phyloP scores from a whole-genome alignment of 2,888 invertebrate species.

The Cyclophora punctaria region DNA sequence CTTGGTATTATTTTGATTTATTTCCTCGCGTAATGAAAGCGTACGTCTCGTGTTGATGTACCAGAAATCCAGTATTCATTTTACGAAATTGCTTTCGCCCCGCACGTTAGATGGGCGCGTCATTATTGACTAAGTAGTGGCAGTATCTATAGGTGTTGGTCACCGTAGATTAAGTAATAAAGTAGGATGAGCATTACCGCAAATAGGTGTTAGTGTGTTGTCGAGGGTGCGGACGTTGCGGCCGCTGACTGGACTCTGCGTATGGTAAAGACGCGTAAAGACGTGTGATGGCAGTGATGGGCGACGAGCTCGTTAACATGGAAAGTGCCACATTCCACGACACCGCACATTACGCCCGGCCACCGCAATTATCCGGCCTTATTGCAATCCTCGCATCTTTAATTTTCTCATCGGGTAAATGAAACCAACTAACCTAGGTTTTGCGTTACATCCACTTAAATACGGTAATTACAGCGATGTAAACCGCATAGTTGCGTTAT shows the following conservation, averaged over 20 bases:
- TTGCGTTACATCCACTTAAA: no score
- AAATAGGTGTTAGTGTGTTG: slow-evolving; percentile 56
- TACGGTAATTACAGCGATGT: not conserved
- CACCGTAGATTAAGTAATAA: slow-evolving; percentile 50
- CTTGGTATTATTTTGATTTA: slow-evolving; percentile 73
- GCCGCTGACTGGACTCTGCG: slow-evolving; percentile 23
- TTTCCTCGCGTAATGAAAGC: slow-evolving; percentile 67
- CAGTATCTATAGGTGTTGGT: slow-evolving; percentile 28
- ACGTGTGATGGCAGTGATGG: slow-evolving; percentile 31
- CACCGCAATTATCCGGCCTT: slow-evolving; percentile 47
- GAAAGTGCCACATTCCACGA: slow-evolving; percentile 54
- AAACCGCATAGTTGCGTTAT: not conserved
- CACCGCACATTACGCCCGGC: slow-evolving; percentile 59
- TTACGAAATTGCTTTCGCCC: slow-evolving; percentile 35
- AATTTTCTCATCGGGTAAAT: slow-evolving; percentile 22
- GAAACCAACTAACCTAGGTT: slow-evolving; percentile 8
- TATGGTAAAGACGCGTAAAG: slow-evolving; percentile 25
- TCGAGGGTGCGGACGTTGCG: slow-evolving; percentile 53
- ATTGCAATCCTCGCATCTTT: slow-evolving; percentile 18
- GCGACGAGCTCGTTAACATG: slow-evolving; percentile 55
- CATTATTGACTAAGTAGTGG: slow-evolving; percentile 45
- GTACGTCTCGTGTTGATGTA: slow-evolving; percentile 65
- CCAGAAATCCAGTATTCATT: slow-evolving; percentile 55
- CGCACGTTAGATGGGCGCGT: slow-evolving; percentile 30
- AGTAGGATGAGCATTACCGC: slow-evolving; percentile 48